Evolutionary conservation across 30 jellyfish, hydroid and myxozoan genomes (phyloP), one percentile per base, ranked within the genome.

Genomic region (Rhopilema esculentum): DNA sequence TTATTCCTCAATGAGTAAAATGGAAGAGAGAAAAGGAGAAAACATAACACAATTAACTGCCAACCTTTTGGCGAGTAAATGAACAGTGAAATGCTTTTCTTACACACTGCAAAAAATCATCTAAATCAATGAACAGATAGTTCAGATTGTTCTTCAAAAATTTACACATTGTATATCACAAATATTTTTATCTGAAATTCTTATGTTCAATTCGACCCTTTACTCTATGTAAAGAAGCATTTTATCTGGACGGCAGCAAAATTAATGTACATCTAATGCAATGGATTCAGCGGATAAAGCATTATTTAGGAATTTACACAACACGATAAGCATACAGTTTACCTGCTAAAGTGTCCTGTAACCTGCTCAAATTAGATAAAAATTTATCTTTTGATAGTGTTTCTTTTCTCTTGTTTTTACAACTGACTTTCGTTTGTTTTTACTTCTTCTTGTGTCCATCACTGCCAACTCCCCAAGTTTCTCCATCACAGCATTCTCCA

Each of bases 401-500:
- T 40, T 40, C 57, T 40, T 40, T 40, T 40, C 12, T 12, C 6
- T 40, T 6, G 9, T 40, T 12, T 40, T 6, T 12, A 2, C 6
- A 25, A 0, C 71, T 23, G 25, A 21, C 30, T 65, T 30, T 32
- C 30, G 66, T 9, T 66, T 80, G 63, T 6, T 6, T 75, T 72
- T 31, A 71, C 87, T 72, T 84, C 91, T 84, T 84, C 74, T 84
- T 71, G 93, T 72, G 87, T 1, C 87, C 87, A 21, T 73, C 91
- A 33, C 75, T 78, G 57, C 82, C 87, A 61, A 26, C 82, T 50
- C 93, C 93, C 87, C 87, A 84, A 1, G 93, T 84, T 27, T 84
- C 93, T 32, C 87, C 87, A 31, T 84, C 87, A 61, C 93, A 84
- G 83, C 93, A 84, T 61, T 84, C 93, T 22, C 93, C 87, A 12